Conservation (phyloP, 2,797 vertebrate species). For the Triplophysa bombifrons region DNA sequence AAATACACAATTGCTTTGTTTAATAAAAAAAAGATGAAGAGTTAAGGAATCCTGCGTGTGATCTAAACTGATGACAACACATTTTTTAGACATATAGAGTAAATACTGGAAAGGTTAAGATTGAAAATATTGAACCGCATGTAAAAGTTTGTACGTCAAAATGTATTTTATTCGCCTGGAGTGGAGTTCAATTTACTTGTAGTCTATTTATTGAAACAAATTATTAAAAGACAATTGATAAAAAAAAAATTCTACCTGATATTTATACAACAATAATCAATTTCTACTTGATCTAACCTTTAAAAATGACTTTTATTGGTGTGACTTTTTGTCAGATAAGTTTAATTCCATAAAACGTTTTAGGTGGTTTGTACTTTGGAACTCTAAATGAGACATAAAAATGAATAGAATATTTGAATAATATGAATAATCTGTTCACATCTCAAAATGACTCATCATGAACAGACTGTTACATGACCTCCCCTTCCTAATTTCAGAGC, state of each 20-base stretch:
- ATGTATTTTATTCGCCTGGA: too few species aligned
- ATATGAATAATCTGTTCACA: not conserved
- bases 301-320: not conserved
- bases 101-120: not conserved
- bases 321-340: not conserved
- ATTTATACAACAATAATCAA: too few species aligned
- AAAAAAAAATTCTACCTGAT: too few species aligned
- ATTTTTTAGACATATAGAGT: not conserved
- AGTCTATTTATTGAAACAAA: too few species aligned
- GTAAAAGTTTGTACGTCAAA: too few species aligned
- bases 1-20: constrained; percentile 2
- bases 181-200: too few species aligned
- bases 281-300: not conserved
- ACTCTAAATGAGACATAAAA: not conserved
- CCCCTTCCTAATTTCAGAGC: not conserved
- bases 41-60: not conserved
- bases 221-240: too few species aligned
- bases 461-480: not conserved
- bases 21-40: constrained; percentile 14
- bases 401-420: not conserved
- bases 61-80: constrained; percentile 16
- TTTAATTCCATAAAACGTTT: not conserved
- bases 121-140: not conserved
- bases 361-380: not conserved
- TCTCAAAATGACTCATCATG: not conserved